Evolutionary conservation across 2,113 vertebrate genomes (phyloP).

Genomic region (Narcine bancroftii): DNA sequence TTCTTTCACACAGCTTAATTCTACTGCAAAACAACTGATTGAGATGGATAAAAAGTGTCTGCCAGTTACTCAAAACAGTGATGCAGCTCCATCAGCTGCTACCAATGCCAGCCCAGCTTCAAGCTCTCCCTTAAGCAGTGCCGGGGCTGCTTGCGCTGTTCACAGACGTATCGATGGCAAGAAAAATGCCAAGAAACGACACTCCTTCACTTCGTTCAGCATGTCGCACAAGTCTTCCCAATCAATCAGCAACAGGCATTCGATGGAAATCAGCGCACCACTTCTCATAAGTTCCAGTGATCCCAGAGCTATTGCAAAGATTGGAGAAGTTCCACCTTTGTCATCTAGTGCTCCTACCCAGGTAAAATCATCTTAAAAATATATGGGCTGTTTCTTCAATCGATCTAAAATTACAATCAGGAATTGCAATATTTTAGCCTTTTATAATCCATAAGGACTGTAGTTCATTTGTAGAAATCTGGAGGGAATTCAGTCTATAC

Average conservation of each 20-base stretch:
- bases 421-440: not conserved
- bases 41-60: constrained; percentile 81
- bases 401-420: not conserved
- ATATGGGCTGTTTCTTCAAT: too few relatives aligned
- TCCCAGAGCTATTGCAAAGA: constrained; percentile 82
- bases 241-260: constrained; percentile 82
- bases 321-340: constrained; percentile 69
- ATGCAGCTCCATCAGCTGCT: constrained; percentile 56
- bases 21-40: constrained; percentile 91
- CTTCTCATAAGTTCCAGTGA: constrained; percentile 95
- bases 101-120: constrained; percentile 54
- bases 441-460: not conserved
- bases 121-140: constrained; percentile 54
- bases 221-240: constrained; percentile 86
- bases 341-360: constrained; percentile 68
- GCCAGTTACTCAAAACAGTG: constrained; percentile 54
- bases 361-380: constrained; percentile 50
- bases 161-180: constrained; percentile 78
- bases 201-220: constrained; percentile 89
- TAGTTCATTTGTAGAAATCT: not conserved
- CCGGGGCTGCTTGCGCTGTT: constrained; percentile 55
- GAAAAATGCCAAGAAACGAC: constrained; percentile 95
- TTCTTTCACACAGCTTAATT: constrained; percentile 69
- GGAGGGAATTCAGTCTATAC: not conserved
- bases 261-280: constrained; percentile 95